Conservation (phyloP, 2,113 vertebrate genomes). For the Martes martes region DNA sequence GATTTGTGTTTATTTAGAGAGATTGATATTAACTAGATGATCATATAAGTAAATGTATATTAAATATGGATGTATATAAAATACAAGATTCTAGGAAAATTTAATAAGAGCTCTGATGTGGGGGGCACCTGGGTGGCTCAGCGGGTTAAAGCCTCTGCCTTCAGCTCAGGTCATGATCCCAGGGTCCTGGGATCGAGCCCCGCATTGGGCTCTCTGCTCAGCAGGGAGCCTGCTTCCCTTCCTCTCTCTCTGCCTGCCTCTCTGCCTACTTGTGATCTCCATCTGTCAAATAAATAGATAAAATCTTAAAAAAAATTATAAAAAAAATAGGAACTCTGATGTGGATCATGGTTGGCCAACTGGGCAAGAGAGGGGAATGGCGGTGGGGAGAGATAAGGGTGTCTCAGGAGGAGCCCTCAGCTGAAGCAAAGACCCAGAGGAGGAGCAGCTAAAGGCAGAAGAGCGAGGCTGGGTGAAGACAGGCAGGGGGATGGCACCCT, state of each 20-base stretch:
- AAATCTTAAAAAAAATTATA: too few relatives aligned
- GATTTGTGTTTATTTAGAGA: background rate
- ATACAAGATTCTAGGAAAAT: background rate
- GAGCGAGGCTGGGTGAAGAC: background rate
- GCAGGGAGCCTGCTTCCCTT: too few relatives aligned
- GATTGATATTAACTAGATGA: background rate
- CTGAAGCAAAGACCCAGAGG: background rate
- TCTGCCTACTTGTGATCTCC: too few relatives aligned
- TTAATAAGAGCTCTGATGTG: background rate
- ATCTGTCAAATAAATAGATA: too few relatives aligned
- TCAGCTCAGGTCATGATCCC: too few relatives aligned
- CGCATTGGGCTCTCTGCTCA: too few relatives aligned
- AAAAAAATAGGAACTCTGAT: background rate
- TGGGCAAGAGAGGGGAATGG: background rate
- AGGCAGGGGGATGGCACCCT: accelerated
- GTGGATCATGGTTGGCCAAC: background rate
- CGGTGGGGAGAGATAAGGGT: background rate
- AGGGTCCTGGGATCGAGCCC: too few relatives aligned
- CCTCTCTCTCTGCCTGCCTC: too few relatives aligned
- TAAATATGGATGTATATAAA: background rate
- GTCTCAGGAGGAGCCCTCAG: background rate
- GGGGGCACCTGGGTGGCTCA: too few relatives aligned
- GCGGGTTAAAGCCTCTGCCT: too few relatives aligned
- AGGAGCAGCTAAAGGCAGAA: background rate
- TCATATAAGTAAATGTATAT: background rate